phyloP scores from a whole-genome alignment of 2,888 invertebrate species.

The Noctuana brunneofusca region DNA sequence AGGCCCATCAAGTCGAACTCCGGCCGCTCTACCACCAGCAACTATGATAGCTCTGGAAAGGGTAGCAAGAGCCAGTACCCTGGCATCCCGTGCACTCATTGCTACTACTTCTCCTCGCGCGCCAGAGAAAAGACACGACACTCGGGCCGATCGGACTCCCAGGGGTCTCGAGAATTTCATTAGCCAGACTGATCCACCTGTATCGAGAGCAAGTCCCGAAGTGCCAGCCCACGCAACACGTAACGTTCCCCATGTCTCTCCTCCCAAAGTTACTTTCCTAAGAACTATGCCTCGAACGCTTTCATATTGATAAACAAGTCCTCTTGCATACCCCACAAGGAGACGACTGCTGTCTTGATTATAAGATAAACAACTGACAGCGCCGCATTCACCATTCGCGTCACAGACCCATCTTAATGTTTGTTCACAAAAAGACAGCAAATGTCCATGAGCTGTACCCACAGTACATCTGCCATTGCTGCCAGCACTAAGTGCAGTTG shows the following conservation, averaged over 20 bases:
- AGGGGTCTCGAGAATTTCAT: constrained; percentile 93
- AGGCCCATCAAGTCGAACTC: constrained; percentile 86
- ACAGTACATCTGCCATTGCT: constrained; percentile 91
- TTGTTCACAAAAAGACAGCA: constrained; percentile 90
- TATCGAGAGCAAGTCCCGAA: constrained; percentile 86
- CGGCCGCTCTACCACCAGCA: constrained; percentile 70
- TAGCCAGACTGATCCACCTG: constrained; percentile 97
- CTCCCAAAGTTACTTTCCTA: constrained; percentile 73
- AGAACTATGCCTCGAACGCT: constrained; percentile 84
- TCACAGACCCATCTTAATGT: constrained; percentile 94
- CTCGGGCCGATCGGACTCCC: constrained; percentile 93
- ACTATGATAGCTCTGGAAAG: constrained; percentile 90
- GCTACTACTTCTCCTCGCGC: constrained; percentile 93
- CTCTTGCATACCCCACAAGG: constrained; percentile 88
- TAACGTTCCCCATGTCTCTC: constrained; percentile 75
- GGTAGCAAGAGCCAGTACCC: constrained; percentile 95
- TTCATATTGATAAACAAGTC: constrained; percentile 96
- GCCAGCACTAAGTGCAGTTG: constrained; percentile 90
- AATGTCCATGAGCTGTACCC: constrained; percentile 96
- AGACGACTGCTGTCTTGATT: constrained; percentile 94
- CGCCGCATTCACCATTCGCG: constrained; percentile 87
- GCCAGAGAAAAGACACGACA: constrained; percentile 97
- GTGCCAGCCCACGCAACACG: constrained; percentile 75
- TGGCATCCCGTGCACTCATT: constrained; percentile 71
- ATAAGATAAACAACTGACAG: constrained; percentile 92